Evolutionary conservation across 2,113 vertebrate genomes (phyloP).

Genomic region (Peromyscus leucopus): DNA sequence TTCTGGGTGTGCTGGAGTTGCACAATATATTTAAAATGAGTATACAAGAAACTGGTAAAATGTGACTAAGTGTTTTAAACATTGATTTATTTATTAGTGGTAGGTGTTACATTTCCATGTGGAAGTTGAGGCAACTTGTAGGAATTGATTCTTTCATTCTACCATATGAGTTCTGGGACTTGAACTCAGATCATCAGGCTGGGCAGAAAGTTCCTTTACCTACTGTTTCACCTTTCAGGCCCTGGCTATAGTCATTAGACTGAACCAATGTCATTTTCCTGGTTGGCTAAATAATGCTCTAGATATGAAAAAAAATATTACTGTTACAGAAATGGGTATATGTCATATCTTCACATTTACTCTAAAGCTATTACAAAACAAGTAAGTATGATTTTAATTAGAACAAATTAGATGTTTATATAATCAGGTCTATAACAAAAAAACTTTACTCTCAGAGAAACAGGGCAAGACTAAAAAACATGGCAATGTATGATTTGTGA

Average conservation of each 20-base stretch:
- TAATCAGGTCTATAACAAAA: background rate
- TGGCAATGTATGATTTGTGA: background rate
- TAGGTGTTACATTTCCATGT: no score
- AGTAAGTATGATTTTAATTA: background rate
- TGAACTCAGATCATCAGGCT: background rate
- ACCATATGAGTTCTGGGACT: background rate
- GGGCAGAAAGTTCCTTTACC: background rate
- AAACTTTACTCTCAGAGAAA: background rate
- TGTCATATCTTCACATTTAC: background rate
- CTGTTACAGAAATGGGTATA: rapidly evolving
- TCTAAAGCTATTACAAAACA: background rate
- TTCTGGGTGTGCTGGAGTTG: background rate
- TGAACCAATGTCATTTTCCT: background rate
- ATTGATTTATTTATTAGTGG: background rate
- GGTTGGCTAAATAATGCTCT: background rate
- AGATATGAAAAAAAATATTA: background rate
- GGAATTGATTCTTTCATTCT: background rate
- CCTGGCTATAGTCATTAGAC: background rate
- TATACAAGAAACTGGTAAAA: background rate
- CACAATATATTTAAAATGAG: background rate
- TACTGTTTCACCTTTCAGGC: background rate
- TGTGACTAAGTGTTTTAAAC: background rate
- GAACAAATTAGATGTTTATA: background rate
- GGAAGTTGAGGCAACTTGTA: background rate
- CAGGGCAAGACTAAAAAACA: background rate